Conservation (phyloP, 1,140 invertebrate species). For the Spodoptera frugiperda region DNA sequence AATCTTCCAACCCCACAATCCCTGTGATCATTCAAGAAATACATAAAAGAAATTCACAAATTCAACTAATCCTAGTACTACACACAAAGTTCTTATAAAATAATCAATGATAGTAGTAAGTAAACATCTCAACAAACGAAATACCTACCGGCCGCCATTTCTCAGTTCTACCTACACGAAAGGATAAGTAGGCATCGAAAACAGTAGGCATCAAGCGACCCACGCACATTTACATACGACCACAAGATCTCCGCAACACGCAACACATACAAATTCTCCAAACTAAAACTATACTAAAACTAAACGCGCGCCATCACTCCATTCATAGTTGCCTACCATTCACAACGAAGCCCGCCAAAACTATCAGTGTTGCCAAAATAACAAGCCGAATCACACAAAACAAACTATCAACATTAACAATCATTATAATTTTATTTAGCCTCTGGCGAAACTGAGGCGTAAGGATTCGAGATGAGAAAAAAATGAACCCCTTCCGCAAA, state of each 20-base stretch:
- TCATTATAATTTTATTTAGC: constrained; percentile 80
- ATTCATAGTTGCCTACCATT: constrained; percentile 57
- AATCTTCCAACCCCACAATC: too few species aligned
- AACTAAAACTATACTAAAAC: constrained; percentile 40
- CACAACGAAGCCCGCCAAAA: constrained; percentile 57
- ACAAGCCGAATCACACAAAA: constrained; percentile 60
- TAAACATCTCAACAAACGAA: background rate
- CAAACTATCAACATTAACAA: constrained; percentile 71
- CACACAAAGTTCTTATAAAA: background rate
- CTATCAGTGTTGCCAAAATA: constrained; percentile 70
- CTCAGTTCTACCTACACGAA: background rate
- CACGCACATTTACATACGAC: constrained; percentile 33
- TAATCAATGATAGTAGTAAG: background rate
- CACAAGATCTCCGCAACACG: background rate
- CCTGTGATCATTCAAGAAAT: too few species aligned
- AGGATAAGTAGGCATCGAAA: constrained; percentile 30
- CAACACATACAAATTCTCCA: constrained; percentile 27
- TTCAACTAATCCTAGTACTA: too few species aligned
- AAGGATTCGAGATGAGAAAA: constrained; percentile 65
- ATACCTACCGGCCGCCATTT: constrained; percentile 10
- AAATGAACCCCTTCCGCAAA: constrained; percentile 82
- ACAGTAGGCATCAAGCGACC: constrained; percentile 38
- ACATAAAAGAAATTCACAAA: background rate
- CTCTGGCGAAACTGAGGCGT: constrained; percentile 67
- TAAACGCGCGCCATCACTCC: constrained; percentile 41